Evolutionary conservation across 1,140 invertebrate genomes (phyloP), one percentile per base, ranked within the genome.

Genomic region (Bilobella aurantiaca): DNA sequence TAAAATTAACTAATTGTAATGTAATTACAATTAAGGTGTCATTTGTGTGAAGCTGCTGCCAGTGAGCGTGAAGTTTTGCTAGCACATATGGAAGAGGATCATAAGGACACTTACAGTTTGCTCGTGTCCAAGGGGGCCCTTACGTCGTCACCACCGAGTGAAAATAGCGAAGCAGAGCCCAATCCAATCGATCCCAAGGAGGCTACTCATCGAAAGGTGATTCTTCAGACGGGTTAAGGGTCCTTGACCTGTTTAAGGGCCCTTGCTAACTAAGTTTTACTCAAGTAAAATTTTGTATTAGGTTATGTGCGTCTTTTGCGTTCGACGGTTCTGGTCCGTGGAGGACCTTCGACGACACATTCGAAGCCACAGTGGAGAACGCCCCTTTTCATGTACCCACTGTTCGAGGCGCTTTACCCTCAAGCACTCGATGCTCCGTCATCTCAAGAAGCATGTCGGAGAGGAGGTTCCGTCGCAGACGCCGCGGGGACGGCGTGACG

Each of bases 341-440:
- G 91, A 95, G 75, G 93, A 96, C 77, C 79, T 96, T 0, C 82
- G 91, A 0, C 84, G 91, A 8, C 93, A 96, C 77, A 93, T 96
- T 89, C 79, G 91, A 42, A 91, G 89, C 0, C 89, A 93, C 74
- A 91, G 89, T 0, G 89, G 89, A 0, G 90, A 91, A 74, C 77
- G 89, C 0, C 85, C 85, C 0, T 91, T 89, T 74, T 83, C 87
- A 46, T 91, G 89, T 70, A 64, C 68, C n/a, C 46, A 59, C 14
- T 94, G 91, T 74, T 77, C 84, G 14, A 79, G 90, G 2, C 82
- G 87, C 61, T 94, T 94, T 78, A 94, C 91, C 0, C 79, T 94
- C n/a, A 93, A 94, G 73, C 91, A 94, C 79, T 91, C 88, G 75
- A 93, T 94, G 91, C 82, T 94, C 60, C 82, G 91, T 1, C 91